Evolutionary conservation across 2,888 invertebrate species (phyloP), one percentile per base, ranked within the genome.

Genomic region (Parnassius glacialis): DNA sequence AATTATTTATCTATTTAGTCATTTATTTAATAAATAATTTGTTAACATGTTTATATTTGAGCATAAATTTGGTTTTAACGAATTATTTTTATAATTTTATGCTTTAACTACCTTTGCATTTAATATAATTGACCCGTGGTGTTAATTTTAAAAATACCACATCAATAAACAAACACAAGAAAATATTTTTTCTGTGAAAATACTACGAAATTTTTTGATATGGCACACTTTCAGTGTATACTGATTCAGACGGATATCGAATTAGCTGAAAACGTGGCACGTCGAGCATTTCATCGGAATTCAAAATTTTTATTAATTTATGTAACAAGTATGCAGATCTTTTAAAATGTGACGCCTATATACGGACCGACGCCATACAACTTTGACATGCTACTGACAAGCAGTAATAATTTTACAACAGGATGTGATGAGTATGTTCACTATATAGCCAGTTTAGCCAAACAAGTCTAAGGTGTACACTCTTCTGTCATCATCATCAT

Each of bases 391-490:
- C 95, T 97, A 0, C 94, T 93, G 74, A 79, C 85, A 7, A 84
- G 92, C 67, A 89, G 95, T 93, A 92, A 67, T 75, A 72, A 13
- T 87, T 92, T 69, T 93, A 94, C 82, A 69, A 93, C 0, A 77
- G 84, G 0, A 72, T 80, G 65, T 78, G 92, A 59, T 77, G 93
- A 58, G 84, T 87, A 55, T 84, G 77, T 95, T 2, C 93, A 96
- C 41, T 98, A 97, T 75, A 94, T 95, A 78, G 97, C 97, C 12
- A 96, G 97, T 25, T 96, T 95, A 93, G 95, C 97, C 0, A 98
- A 98, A 77, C 98, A 98, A 83, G 94, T 94, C 75, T 95, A 96
- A 70, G 94, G 94, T 11, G 93, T 83, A 52, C 83, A 80, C 25
- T 25, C 25, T 25, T n/a, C n/a, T n/a, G n/a, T n/a, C n/a, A n/a